Evolutionary conservation across 1,140 invertebrate genomes (phyloP), one percentile per base, ranked within the genome.

Genomic region (Panulirus ornatus): DNA sequence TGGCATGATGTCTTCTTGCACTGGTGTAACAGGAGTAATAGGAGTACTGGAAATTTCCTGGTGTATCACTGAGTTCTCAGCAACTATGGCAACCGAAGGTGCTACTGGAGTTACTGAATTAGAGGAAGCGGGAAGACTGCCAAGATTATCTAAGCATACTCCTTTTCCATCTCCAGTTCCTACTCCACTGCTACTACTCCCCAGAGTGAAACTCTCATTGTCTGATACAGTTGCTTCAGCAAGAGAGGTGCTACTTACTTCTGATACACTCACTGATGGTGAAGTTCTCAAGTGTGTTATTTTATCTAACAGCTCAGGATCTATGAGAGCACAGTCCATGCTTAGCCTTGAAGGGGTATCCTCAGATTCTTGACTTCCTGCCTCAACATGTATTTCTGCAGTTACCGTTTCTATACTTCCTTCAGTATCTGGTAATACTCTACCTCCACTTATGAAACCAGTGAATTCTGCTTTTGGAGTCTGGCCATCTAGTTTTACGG

Each of bases 211-310:
- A 58, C 93, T 93, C 84, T 93, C 93, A 87, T 93, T 93, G 84
- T 94, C 93, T 11, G 93, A 94, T 19, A 93, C 92, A 14, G 93
- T 93, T 5, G 92, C 93, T 63, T 93, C 93, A n/a, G 93, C 93
- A 36, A 93, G 83, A 30, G 92, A 93, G 73, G 92, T 93, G 34
- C 87, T 92, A 51, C 92, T 92, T 27, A 85, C 86, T 78, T 92
- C 92, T 22, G 92, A 92, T 36, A 82, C 87, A 92, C 91, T 93
- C n/a, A 88, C 84, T 34, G 90, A 91, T 22, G 92, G 91, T n/a
- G 88, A 92, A 22, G 83, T 82, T 73, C 88, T 71, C 34, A 92
- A 82, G 58, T 90, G 88, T 27, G 89, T 92, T 14, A 92, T 87
- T 85, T 92, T 92, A 40, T 87, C 91, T 66, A 92, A 76, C 16